Conservation (phyloP, 2,113 vertebrate genomes). For the Colaptes auratus region DNA sequence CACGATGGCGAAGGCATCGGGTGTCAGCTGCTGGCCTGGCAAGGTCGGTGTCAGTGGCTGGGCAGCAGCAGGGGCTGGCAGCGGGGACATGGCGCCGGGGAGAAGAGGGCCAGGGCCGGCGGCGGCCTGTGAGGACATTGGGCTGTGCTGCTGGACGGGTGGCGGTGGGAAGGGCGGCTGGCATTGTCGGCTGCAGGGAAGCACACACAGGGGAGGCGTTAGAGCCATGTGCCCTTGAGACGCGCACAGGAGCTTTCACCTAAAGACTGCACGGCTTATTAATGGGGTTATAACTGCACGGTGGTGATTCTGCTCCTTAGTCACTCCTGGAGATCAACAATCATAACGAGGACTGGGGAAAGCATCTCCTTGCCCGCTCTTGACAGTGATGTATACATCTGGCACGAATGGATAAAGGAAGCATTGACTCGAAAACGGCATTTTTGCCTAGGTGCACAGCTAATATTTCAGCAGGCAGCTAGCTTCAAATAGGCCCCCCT, state of each 20-base stretch:
- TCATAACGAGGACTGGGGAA: neutral
- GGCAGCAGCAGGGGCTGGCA: conserved; percentile 26
- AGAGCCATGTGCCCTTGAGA: accelerated
- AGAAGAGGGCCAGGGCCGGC: conserved; percentile 60
- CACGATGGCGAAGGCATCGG: conserved; percentile 82
- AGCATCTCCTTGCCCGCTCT: neutral
- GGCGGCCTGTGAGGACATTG: conserved; percentile 80
- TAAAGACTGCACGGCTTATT: neutral
- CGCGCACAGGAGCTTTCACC: accelerated
- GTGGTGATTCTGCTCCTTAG: neutral
- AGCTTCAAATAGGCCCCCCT: neutral
- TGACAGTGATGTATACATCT: neutral
- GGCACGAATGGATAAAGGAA: neutral
- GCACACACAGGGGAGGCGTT: neutral
- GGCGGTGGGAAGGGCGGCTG: conserved; percentile 67
- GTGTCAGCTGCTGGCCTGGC: conserved; percentile 74
- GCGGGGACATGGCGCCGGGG: conserved; percentile 52
- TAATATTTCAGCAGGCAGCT: neutral
- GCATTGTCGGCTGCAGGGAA: conserved; percentile 76
- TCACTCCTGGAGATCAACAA: neutral
- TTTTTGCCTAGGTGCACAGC: conserved; percentile 16
- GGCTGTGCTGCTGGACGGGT: conserved; percentile 78
- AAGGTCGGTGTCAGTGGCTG: neutral
- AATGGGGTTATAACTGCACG: neutral
- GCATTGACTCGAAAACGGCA: neutral